Evolutionary conservation across 2,797 vertebrate genomes (phyloP), one percentile per base, ranked within the genome.

Genomic region (Sternarchorhynchus goeldii): DNA sequence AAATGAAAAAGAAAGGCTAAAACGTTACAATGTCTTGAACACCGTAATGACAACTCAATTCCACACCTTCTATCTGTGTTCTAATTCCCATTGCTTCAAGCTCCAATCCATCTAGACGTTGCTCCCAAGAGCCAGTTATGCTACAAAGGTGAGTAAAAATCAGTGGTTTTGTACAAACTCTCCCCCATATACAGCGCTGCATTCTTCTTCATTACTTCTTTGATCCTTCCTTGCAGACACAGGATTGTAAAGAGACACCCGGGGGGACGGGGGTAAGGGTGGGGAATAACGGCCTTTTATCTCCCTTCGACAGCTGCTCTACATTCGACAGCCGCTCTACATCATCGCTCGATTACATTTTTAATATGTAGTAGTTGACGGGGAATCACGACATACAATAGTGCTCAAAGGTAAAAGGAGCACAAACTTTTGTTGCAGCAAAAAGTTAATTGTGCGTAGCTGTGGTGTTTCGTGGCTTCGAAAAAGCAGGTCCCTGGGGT

Each of bases 371-470:
- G 16, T 6, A 17, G 18, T 8, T 3, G 31, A 29, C 6, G 21
- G 17, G 67, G 31, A 21, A 55, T 5, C 25, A 25, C 45, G 21
- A 4, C 10, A 29, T 3, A 20, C 21, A 14, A 67, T 20, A 16
- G 10, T 45, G 39, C 36, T 67, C 17, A 41, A 21, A 21, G 45
- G 4, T 53, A 53, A 68, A 32, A 21, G n/a, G 36, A 64, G 16
- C 4, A 64, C 10, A 50, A 50, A 50, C 16, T 64, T 66, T 50
- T 67, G 29, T 29, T 17, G 8, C 29, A n/a, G n/a, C 68, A 50
- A 56, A n/a, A 34, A 56, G 68, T 56, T 70, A 34, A 70, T 70
- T 70, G 55, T 56, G 68, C 18, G 68, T 34, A 70, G 53, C 20
- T 56, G 18, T 25, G 17, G 66, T 25, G 6, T 31, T 53, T 69